These are phyloP conservation scores for Drosophila sordidapex DNA, from an alignment of 2,888 invertebrate genomes.

Conservation along the genomic window DNA sequence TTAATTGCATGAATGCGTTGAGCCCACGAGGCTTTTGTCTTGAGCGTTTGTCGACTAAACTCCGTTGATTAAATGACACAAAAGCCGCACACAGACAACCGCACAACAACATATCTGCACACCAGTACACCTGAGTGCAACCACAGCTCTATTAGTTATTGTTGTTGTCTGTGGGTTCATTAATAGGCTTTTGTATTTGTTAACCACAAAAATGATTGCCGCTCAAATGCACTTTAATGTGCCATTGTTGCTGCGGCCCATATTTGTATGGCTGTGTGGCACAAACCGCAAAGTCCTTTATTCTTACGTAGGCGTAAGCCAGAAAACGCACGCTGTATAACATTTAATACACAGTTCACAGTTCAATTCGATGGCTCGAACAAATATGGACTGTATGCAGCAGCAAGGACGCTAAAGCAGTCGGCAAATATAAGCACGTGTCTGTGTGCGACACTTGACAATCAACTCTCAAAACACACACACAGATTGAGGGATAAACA, in stretches of 20 bases:
- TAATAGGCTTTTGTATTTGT: conserved; percentile 80
- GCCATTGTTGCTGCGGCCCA: conserved; percentile 54
- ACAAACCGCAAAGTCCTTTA: conserved; percentile 74
- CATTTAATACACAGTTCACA: conserved; percentile 75
- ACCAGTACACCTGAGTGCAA: conserved; percentile 37
- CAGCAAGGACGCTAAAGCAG: conserved; percentile 29
- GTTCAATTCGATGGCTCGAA: conserved; percentile 44
- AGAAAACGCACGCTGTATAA: conserved; percentile 42
- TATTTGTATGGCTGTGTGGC: conserved; percentile 19
- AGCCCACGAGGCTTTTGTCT: conserved; percentile 51
- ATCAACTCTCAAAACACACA: conserved; percentile 73
- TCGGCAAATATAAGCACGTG: conserved; percentile 76
- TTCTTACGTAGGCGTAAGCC: conserved; percentile 67
- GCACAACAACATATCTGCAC: not conserved
- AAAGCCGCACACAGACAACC: conserved; percentile 43
- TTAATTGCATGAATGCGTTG: conserved; percentile 37
- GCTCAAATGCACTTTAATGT: conserved; percentile 79
- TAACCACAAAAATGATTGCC: conserved; percentile 81
- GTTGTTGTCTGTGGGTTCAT: conserved; percentile 59
- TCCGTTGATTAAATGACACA: conserved; percentile 71
- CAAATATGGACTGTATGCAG: conserved; percentile 37
- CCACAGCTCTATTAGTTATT: conserved; percentile 55
- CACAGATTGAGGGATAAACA: not conserved
- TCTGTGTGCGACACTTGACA: conserved; percentile 76
- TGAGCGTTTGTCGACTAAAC: conserved; percentile 59